phyloP scores from a whole-genome alignment of 2,888 invertebrate species.

The Biston betularia region DNA sequence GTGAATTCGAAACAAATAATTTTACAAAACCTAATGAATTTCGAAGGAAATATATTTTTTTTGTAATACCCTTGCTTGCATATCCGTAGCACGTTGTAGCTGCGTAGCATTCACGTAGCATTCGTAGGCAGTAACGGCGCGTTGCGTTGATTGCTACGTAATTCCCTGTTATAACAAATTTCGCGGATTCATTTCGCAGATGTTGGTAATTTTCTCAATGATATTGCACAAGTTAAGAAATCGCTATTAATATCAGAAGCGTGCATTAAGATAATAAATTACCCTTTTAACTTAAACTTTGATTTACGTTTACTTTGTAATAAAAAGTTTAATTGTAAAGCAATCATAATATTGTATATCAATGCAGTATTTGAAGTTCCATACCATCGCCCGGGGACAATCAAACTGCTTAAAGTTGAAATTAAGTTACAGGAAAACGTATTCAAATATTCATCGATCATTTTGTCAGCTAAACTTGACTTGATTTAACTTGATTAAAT shows the following conservation, averaged over 20 bases:
- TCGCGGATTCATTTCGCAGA: conserved; percentile 41
- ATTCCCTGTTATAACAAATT: conserved; percentile 47
- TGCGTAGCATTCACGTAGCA: conserved; percentile 35
- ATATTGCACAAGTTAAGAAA: conserved; percentile 38
- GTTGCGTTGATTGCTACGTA: conserved; percentile 51
- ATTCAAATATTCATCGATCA: conserved; percentile 1
- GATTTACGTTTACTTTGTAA: background rate
- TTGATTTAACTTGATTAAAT: background rate
- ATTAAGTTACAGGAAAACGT: conserved; percentile 17
- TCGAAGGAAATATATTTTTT: background rate
- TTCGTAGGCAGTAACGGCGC: conserved; percentile 41
- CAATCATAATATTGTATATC: too few relatives aligned
- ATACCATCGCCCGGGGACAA: background rate
- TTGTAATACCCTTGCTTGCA: conserved; percentile 7
- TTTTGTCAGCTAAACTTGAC: background rate
- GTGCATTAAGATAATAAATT: conserved; percentile 27
- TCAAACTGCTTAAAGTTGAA: conserved; percentile 1
- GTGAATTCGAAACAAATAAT: background rate
- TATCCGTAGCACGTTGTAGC: conserved; percentile 29
- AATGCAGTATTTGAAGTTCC: background rate
- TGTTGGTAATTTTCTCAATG: conserved; percentile 43
- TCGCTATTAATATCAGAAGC: conserved; percentile 24
- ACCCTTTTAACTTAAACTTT: background rate
- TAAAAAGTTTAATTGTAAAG: too few relatives aligned
- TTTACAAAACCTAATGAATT: background rate